Evolutionary conservation across 2,797 vertebrate genomes (phyloP).

Genomic region (Thaleichthys pacificus): DNA sequence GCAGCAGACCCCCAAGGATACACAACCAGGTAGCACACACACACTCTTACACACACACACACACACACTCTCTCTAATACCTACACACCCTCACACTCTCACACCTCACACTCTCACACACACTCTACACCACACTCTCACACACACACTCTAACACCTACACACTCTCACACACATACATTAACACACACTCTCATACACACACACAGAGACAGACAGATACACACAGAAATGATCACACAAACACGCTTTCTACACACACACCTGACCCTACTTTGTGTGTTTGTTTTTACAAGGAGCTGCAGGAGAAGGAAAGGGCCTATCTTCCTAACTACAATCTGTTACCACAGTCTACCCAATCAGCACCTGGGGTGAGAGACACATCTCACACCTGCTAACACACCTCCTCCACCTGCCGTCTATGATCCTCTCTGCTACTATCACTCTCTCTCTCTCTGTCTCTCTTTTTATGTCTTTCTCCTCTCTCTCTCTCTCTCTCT

Average conservation of each 20-base stretch:
- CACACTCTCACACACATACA: not conserved
- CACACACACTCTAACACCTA: not conserved
- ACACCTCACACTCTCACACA: conserved; percentile 3
- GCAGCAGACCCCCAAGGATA: conserved; percentile 47
- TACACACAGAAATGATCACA: not conserved
- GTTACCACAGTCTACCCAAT: conserved; percentile 22
- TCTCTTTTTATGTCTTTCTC: not conserved
- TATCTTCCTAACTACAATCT: conserved; percentile 33
- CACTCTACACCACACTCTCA: too few relatives aligned
- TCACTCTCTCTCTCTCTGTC: not conserved
- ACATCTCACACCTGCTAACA: not conserved
- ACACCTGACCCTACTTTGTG: not conserved
- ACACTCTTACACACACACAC: not conserved
- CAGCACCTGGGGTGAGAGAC: conserved; percentile 37
- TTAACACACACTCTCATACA: not conserved
- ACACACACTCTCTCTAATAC: not conserved
- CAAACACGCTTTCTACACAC: not conserved
- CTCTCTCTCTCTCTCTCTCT: not conserved
- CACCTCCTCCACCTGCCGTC: not conserved
- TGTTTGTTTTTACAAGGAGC: conserved; percentile 29
- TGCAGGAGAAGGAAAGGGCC: conserved; percentile 17
- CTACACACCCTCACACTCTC: not conserved
- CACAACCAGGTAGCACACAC: conserved; percentile 61
- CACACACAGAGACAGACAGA: not conserved
- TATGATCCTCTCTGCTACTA: not conserved